A percentile compares a stretch with the other conserved stretches of the same genome.
phyloP scores from a whole-genome alignment of 2,888 invertebrate species.

The Eristalis pertinax region DNA sequence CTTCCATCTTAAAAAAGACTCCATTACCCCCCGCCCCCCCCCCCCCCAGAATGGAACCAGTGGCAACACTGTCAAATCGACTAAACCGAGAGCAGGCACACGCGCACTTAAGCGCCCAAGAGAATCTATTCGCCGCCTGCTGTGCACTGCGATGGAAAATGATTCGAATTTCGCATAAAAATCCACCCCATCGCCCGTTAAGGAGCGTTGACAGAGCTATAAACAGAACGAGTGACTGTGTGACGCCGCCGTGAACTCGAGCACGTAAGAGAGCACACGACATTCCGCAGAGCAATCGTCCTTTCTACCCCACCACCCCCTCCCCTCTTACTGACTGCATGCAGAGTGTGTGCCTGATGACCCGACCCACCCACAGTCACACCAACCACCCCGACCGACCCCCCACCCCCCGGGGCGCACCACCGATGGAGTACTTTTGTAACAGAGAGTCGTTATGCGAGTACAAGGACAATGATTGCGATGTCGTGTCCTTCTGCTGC shows the following conservation, averaged over 20 bases:
- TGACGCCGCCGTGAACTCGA: not conserved
- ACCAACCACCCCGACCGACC: too few species aligned
- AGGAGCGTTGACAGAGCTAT: not conserved
- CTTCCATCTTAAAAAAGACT: too few species aligned
- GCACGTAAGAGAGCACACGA: not conserved
- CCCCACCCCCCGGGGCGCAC: not conserved
- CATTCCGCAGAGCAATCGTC: too few species aligned
- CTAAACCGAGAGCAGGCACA: too few species aligned
- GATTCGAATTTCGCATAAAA: not conserved
- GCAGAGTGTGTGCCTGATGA: too few species aligned
- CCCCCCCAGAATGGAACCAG: too few species aligned
- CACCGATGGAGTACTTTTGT: constrained; percentile 49
- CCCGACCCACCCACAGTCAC: too few species aligned
- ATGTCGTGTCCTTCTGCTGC: constrained; percentile 5
- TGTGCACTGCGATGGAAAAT: not conserved
- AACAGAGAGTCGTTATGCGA: constrained; percentile 44
- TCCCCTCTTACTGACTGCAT: too few species aligned
- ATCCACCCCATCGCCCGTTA: not conserved
- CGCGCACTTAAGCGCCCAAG: not conserved
- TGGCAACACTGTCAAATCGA: too few species aligned
- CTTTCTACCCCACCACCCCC: too few species aligned
- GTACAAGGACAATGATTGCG: constrained; percentile 52
- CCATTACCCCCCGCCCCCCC: too few species aligned
- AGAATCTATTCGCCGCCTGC: not conserved
- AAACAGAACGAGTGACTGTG: not conserved